These are phyloP conservation scores for Cisticola juncidis DNA, from an alignment of 2,113 vertebrate species.

Conservation along the genomic window DNA sequence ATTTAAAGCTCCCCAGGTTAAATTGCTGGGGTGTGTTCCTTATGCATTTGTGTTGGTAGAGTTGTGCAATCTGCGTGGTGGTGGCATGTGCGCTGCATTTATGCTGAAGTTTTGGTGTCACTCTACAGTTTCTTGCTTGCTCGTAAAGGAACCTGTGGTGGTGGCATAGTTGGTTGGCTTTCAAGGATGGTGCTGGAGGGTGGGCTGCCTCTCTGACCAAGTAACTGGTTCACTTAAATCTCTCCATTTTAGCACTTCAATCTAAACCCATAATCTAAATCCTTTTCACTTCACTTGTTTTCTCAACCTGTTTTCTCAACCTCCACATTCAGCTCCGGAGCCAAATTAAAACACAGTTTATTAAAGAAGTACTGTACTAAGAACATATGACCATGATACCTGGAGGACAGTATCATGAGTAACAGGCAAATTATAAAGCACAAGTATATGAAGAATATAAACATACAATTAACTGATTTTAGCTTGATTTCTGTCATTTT, in stretches of 20 bases:
- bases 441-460: not conserved
- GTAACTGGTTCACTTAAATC: not conserved
- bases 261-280: not conserved
- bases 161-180: not conserved
- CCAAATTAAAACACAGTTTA: not conserved
- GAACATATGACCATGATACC: not conserved
- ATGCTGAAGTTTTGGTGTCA: not conserved
- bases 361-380: not conserved
- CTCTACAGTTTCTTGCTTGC: not conserved
- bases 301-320: not conserved
- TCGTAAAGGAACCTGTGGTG: not conserved
- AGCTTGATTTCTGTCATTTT: not conserved
- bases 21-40: not conserved
- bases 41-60: not conserved
- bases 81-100: not conserved
- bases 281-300: not conserved
- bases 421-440: not conserved
- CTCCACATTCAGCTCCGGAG: not conserved
- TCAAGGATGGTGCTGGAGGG: not conserved
- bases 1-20: not conserved
- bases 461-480: not conserved
- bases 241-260: not conserved
- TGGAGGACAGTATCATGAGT: not conserved
- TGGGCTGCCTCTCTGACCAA: not conserved
- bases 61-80: not conserved